Conservation (phyloP, 2,888 invertebrate genomes). For the Acleris emargana region DNA sequence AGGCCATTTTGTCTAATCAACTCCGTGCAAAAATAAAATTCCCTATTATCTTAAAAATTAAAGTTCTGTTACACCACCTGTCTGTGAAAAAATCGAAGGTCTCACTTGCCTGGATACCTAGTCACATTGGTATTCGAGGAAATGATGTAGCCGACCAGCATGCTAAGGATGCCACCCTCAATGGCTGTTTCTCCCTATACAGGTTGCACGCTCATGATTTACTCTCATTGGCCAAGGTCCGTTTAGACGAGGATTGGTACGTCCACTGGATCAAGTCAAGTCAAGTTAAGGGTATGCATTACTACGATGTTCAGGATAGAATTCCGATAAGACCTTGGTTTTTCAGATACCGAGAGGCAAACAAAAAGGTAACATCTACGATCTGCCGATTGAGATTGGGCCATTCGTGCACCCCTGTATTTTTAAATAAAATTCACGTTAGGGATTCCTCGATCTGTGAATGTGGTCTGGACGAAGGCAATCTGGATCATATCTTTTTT, state of each 20-base stretch:
- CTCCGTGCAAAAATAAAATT: neutral
- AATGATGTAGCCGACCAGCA: neutral
- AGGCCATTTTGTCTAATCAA: neutral
- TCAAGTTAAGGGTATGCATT: neutral
- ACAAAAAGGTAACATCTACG: constrained; percentile 2
- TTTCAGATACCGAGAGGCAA: constrained; percentile 1
- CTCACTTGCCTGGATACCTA: neutral
- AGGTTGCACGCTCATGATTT: neutral
- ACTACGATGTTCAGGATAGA: neutral
- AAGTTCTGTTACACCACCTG: neutral
- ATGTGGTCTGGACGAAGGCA: neutral
- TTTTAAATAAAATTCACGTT: neutral
- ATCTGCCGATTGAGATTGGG: neutral
- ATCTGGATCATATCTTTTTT: neutral
- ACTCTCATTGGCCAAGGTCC: neutral
- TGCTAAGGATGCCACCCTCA: constrained; percentile 2
- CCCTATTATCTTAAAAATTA: neutral
- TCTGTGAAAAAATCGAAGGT: neutral
- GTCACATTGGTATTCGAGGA: neutral
- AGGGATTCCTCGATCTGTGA: neutral
- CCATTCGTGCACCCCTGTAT: neutral
- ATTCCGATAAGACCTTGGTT: neutral
- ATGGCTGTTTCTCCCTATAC: neutral
- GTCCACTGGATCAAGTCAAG: neutral
- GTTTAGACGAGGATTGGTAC: neutral